These are phyloP conservation scores for Cliona cf. orientalis DNA, from an alignment of 37 sponge, comb jelly and placozoan species.

Conservation along the genomic window DNA sequence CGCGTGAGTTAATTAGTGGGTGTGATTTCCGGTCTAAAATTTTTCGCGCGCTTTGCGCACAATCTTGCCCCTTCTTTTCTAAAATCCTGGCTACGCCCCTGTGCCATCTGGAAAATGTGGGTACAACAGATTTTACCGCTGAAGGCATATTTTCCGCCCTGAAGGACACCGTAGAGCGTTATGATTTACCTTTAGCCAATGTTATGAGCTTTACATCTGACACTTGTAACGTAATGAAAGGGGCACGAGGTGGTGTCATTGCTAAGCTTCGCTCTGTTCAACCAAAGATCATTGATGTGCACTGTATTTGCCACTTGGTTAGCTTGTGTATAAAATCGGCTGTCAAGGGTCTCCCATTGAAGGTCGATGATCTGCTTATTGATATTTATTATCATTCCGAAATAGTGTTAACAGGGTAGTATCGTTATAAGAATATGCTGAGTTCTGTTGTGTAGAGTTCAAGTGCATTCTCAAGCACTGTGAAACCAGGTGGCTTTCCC, in stretches of 20 bases:
- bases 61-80: too few species aligned
- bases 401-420: slow-evolving; percentile 36
- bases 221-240: slow-evolving; percentile 40
- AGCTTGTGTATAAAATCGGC: slow-evolving; percentile 47
- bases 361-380: slow-evolving; percentile 43
- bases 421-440: slow-evolving; percentile 31
- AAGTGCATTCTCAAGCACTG: slow-evolving; percentile 39
- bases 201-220: slow-evolving; percentile 27
- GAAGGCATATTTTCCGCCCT: slow-evolving; percentile 10
- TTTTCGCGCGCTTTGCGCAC: too few species aligned
- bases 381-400: slow-evolving; percentile 50
- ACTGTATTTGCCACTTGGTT: slow-evolving; percentile 43
- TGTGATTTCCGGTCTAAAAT: too few species aligned
- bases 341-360: slow-evolving; percentile 37
- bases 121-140: slow-evolving; percentile 9
- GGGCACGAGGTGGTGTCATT: slow-evolving; percentile 5
- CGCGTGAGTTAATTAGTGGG: too few species aligned
- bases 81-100: too few species aligned
- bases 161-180: neutral
- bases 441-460: slow-evolving; percentile 17
- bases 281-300: slow-evolving; percentile 24
- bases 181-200: neutral
- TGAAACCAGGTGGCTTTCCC: slow-evolving; percentile 51
- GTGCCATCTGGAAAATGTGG: neutral
- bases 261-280: slow-evolving; percentile 1